A percentile compares a stretch with the other conserved stretches of the same genome.
phyloP scores from a whole-genome alignment of 2,888 invertebrate species.

The Emmelina monodactyla region DNA sequence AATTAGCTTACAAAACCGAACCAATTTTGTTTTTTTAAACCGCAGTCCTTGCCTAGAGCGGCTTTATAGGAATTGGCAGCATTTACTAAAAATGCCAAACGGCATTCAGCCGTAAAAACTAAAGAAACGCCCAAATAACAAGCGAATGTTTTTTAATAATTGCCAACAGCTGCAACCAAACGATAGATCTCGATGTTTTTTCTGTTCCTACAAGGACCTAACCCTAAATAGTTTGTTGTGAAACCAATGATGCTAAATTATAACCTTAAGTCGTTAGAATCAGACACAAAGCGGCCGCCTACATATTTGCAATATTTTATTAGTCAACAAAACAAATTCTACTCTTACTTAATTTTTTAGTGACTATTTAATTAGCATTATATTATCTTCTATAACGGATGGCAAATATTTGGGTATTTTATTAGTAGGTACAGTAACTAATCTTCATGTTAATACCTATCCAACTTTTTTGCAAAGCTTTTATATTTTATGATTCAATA shows the following conservation, averaged over 20 bases:
- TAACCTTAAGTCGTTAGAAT: constrained; percentile 22
- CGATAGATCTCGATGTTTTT: constrained; percentile 30
- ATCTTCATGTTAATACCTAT: no score
- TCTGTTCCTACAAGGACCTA: constrained; percentile 28
- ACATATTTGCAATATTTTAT: constrained; percentile 6
- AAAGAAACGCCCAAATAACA: constrained; percentile 36
- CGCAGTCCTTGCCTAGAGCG: constrained; percentile 18
- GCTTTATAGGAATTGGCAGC: constrained; percentile 26
- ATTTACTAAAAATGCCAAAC: constrained; percentile 32
- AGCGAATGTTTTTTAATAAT: constrained; percentile 34
- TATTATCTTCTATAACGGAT: no score
- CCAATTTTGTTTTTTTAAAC: constrained; percentile 19
- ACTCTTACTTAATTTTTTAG: no score
- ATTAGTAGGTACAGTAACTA: no score
- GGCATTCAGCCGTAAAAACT: constrained; percentile 25
- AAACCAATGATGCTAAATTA: constrained; percentile 38
- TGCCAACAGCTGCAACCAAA: constrained; percentile 30
- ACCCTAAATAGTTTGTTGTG: constrained; percentile 32
- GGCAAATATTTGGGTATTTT: no score
- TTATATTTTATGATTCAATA: no score
- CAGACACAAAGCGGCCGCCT: constrained; percentile 14
- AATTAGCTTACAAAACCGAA: constrained; percentile 22
- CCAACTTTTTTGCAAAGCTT: no score
- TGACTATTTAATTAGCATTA: no score
- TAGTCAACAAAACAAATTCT: constrained; percentile 7